Percentiles rank a stretch among this genome's conserved stretches.
phyloP scores from a whole-genome alignment of 2,888 invertebrate species.

The Candidula unifasciata region DNA sequence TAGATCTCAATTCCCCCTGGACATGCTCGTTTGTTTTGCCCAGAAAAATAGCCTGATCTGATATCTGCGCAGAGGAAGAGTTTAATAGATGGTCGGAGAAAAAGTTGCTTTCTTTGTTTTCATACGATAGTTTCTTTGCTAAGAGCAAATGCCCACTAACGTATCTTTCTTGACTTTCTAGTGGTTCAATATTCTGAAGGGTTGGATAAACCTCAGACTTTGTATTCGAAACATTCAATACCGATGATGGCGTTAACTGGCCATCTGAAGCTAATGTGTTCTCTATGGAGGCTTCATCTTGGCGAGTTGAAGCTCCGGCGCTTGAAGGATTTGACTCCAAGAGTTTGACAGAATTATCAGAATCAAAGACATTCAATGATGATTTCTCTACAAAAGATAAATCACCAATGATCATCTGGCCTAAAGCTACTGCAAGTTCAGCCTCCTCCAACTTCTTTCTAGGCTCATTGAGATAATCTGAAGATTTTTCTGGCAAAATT shows the following conservation, averaged over 20 bases:
- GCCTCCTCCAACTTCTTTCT: conserved; percentile 54
- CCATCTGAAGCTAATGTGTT: not conserved
- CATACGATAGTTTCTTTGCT: conserved; percentile 78
- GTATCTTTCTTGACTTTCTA: conserved; percentile 50
- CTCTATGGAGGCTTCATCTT: not conserved
- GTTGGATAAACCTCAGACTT: conserved; percentile 46
- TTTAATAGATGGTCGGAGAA: conserved; percentile 49
- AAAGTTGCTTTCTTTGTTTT: conserved; percentile 72
- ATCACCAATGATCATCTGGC: not conserved
- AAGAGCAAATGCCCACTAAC: conserved; percentile 76
- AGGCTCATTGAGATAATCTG: conserved; percentile 54
- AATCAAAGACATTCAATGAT: not conserved
- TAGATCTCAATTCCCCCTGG: not conserved
- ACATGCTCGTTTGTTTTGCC: conserved; percentile 5
- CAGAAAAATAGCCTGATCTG: conserved; percentile 14
- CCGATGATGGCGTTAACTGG: conserved; percentile 38
- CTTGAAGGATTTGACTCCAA: not conserved
- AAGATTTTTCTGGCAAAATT: conserved; percentile 27
- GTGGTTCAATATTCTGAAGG: conserved; percentile 27
- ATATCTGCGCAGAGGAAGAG: conserved; percentile 29
- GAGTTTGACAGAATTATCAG: not conserved
- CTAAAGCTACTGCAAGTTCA: conserved; percentile 30
- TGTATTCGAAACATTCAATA: conserved; percentile 34
- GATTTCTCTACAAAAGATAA: not conserved
- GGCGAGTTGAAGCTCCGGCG: not conserved